These are phyloP conservation scores for Caerostris extrusa DNA, from an alignment of 1,140 invertebrate genomes.

Conservation along the genomic window DNA sequence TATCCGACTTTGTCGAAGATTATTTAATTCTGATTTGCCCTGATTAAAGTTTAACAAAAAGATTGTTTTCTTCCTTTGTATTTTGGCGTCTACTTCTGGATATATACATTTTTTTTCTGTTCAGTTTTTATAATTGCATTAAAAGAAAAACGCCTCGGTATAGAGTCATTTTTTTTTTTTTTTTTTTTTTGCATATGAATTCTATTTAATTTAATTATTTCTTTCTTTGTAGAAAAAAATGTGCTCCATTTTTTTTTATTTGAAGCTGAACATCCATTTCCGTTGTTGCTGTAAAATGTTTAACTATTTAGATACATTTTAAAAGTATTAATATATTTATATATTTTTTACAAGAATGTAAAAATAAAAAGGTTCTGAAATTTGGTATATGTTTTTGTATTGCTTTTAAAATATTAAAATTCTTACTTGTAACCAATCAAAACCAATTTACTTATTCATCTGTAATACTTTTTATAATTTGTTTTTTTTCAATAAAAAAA, in stretches of 20 bases:
- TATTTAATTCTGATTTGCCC: conserved; percentile 73
- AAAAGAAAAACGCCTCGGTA: neutral
- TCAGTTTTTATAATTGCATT: neutral
- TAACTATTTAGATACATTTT: no score
- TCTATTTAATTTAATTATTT: neutral
- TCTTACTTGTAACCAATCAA: no score
- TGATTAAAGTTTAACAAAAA: conserved; percentile 76
- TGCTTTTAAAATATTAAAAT: neutral
- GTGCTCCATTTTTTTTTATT: neutral
- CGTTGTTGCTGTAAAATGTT: neutral
- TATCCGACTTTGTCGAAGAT: conserved; percentile 49
- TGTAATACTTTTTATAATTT: no score
- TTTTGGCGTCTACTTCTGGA: neutral
- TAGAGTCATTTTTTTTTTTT: neutral
- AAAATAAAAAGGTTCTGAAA: neutral
- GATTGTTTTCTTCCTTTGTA: conserved; percentile 24
- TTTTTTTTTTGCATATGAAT: neutral
- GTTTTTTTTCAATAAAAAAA: no score
- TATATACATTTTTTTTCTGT: neutral
- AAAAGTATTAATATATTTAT: no score
- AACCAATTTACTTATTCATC: no score
- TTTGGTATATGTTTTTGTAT: conserved; percentile 39
- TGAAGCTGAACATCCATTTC: neutral
- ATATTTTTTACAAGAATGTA: no score
- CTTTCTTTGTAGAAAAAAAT: neutral